Conservation (phyloP, 2,113 vertebrate genomes). For the Porphyrio hochstetteri region DNA sequence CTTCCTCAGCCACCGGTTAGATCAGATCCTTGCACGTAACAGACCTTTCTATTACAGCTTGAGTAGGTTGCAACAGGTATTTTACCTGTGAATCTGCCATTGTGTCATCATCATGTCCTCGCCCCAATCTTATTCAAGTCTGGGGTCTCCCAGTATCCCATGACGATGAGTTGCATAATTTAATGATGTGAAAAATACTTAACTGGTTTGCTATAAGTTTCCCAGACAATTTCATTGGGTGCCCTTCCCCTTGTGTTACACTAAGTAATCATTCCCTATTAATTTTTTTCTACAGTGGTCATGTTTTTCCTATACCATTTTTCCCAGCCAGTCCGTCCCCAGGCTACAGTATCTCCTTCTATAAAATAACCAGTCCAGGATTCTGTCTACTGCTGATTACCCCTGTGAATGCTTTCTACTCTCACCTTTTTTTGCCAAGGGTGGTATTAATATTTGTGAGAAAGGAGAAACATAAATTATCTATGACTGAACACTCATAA, state of each 20-base stretch:
- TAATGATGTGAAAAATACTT: background rate
- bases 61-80: background rate
- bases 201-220: background rate
- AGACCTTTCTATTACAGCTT: background rate
- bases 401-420: background rate
- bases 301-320: background rate
- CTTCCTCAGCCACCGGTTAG: background rate
- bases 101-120: too few species aligned
- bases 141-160: background rate
- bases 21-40: background rate
- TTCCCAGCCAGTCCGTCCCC: background rate
- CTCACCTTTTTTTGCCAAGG: background rate
- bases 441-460: background rate
- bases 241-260: background rate
- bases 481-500: background rate
- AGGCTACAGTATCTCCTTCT: background rate
- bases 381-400: fast-evolving
- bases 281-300: background rate
- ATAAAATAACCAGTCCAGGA: background rate
- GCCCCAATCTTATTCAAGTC: background rate
- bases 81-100: background rate
- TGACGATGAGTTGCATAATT: background rate
- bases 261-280: background rate
- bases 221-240: background rate
- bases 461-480: background rate